phyloP scores from a whole-genome alignment of 2,888 invertebrate genomes.

The Sminthurinus aureus region DNA sequence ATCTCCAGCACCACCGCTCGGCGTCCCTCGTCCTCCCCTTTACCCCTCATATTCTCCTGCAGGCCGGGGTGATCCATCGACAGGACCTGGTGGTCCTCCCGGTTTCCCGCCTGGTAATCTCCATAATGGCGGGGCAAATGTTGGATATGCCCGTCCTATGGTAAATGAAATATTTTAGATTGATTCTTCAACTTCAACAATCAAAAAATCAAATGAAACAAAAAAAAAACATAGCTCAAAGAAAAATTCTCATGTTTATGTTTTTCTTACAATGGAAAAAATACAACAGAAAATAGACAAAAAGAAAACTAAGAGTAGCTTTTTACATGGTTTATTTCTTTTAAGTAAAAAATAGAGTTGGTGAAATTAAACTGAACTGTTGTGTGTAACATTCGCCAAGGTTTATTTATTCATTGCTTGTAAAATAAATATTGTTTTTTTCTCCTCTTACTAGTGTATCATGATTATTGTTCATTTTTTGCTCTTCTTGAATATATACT shows the following conservation, averaged over 20 bases:
- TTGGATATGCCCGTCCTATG: slow-evolving; percentile 59
- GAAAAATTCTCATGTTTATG: neutral
- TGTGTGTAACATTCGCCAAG: no score
- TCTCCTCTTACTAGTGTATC: no score
- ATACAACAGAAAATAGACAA: neutral
- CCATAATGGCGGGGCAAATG: slow-evolving; percentile 57
- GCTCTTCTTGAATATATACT: no score
- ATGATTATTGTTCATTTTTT: no score
- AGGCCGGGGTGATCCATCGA: slow-evolving; percentile 25
- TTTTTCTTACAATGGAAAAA: neutral
- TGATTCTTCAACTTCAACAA: no score
- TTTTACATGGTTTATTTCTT: neutral
- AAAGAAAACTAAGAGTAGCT: neutral
- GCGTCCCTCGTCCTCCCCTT: slow-evolving; percentile 55
- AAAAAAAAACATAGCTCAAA: no score
- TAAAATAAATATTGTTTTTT: no score
- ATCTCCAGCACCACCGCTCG: slow-evolving; percentile 65
- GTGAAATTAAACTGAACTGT: no score
- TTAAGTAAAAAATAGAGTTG: no score
- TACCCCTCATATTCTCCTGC: slow-evolving; percentile 57
- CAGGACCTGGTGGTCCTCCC: slow-evolving; percentile 56
- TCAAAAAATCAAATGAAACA: no score
- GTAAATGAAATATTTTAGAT: slow-evolving; percentile 34
- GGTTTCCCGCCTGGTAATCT: slow-evolving; percentile 53
- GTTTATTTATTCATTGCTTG: no score